These are phyloP conservation scores for Drosophila takahashii DNA, from an alignment of 1,140 invertebrate species.

Conservation along the genomic window DNA sequence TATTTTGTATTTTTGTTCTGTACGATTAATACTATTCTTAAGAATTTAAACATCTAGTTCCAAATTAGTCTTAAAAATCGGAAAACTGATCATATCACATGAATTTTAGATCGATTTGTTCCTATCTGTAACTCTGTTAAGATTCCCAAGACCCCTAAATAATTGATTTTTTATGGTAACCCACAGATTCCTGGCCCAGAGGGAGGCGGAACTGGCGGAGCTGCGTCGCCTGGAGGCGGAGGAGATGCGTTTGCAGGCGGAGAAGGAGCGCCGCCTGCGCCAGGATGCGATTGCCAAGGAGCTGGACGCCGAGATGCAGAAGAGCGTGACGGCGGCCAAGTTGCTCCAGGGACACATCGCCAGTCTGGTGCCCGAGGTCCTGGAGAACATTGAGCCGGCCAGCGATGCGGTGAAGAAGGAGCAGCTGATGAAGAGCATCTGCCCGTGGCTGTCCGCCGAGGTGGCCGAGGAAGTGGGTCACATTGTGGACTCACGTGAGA, in stretches of 20 bases:
- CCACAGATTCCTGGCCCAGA: constrained; percentile 88
- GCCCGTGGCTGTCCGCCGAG: constrained; percentile 95
- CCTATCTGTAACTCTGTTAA: too few species aligned
- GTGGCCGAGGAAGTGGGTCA: constrained; percentile 92
- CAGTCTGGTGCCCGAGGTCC: constrained; percentile 92
- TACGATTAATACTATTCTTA: too few species aligned
- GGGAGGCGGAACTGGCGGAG: constrained; percentile 92
- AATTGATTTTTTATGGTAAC: neutral
- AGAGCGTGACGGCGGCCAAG: constrained; percentile 92
- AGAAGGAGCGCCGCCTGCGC: constrained; percentile 85
- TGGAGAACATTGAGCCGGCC: constrained; percentile 88
- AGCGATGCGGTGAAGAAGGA: constrained; percentile 77
- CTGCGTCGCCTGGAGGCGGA: constrained; percentile 90
- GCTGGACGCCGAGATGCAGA: constrained; percentile 85
- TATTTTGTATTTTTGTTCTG: too few species aligned
- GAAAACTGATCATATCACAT: too few species aligned
- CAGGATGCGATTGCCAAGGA: constrained; percentile 80
- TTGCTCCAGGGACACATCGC: constrained; percentile 93
- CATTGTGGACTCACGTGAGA: constrained; percentile 91
- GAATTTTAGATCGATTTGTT: too few species aligned
- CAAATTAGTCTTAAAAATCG: too few species aligned
- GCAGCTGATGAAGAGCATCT: constrained; percentile 92
- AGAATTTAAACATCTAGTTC: too few species aligned
- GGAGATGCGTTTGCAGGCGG: constrained; percentile 88
- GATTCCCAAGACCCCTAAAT: too few species aligned